Percentiles rank a stretch among this genome's conserved stretches.
Evolutionary conservation across 2,888 invertebrate genomes (phyloP).

Genomic region (Ypsolopha scabrella): DNA sequence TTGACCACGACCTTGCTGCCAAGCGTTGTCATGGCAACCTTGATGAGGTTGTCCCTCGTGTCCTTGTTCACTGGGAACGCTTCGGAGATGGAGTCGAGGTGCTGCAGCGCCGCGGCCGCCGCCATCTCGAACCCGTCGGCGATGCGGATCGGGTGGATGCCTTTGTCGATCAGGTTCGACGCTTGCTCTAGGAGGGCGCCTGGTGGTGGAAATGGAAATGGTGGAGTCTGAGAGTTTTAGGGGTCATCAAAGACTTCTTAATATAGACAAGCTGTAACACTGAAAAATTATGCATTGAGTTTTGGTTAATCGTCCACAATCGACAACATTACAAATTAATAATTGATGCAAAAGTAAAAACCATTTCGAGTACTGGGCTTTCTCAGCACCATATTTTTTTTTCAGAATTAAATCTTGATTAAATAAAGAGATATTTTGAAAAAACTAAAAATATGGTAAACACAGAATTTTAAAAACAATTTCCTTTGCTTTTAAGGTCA

Average conservation of each 20-base stretch:
- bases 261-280: no score
- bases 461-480: no score
- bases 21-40: constrained; percentile 97
- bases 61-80: constrained; percentile 87
- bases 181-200: constrained; percentile 97
- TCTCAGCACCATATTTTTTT: no score
- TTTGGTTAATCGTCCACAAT: no score
- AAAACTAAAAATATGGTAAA: no score
- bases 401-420: no score
- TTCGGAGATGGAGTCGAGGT: constrained; percentile 90
- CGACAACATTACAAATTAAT: no score
- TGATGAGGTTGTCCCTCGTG: constrained; percentile 88
- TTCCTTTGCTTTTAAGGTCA: no score
- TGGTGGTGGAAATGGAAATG: constrained; percentile 16
- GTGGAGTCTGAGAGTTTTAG: constrained; percentile 11
- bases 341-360: no score
- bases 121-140: constrained; percentile 99
- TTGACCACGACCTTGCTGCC: constrained; percentile 99
- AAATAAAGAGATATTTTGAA: no score
- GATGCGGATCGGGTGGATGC: constrained; percentile 98
- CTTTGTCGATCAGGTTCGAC: constrained; percentile 90
- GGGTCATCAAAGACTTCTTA: constrained; percentile 9
- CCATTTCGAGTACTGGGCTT: no score
- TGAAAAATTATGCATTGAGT: no score
- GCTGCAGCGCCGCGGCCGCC: constrained; percentile 86